phyloP scores from a whole-genome alignment of 2,797 vertebrate genomes.

The Diplodus puntazzo region DNA sequence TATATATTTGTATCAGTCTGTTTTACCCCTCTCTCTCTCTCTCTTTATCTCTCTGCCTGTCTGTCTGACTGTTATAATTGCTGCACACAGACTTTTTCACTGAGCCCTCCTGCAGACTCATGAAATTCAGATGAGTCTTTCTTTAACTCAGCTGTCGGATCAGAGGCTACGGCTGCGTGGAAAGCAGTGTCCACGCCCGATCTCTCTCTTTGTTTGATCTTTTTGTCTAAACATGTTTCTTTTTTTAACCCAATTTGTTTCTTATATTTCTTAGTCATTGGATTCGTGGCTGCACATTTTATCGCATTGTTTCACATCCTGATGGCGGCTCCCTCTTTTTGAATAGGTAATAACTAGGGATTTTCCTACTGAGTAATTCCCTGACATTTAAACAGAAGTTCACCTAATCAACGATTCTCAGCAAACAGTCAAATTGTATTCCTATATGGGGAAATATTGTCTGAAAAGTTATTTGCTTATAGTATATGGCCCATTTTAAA shows the following conservation, averaged over 20 bases:
- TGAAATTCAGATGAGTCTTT: slow-evolving; percentile 76
- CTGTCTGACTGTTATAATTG: slow-evolving; percentile 22
- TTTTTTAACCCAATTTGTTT: slow-evolving; percentile 22
- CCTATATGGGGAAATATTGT: too few species aligned
- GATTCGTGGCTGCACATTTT: background rate
- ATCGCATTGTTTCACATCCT: background rate
- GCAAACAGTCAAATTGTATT: too few species aligned
- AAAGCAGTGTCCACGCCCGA: slow-evolving; percentile 21
- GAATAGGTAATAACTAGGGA: background rate
- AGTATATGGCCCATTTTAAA: too few species aligned
- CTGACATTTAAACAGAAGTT: too few species aligned
- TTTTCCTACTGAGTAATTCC: too few species aligned
- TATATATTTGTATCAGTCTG: background rate
- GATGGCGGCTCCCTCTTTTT: background rate
- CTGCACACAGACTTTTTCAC: slow-evolving; percentile 37
- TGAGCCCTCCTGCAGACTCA: slow-evolving; percentile 63
- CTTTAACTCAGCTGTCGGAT: slow-evolving; percentile 67
- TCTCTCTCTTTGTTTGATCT: background rate
- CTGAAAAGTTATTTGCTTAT: too few species aligned
- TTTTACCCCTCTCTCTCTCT: background rate
- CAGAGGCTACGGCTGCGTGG: slow-evolving; percentile 50
- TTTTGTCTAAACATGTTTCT: slow-evolving; percentile 11
- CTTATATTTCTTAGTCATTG: background rate
- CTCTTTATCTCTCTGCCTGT: background rate
- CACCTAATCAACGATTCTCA: too few species aligned